phyloP scores from a whole-genome alignment of 2,888 invertebrate genomes.

The Rhagonycha lutea region DNA sequence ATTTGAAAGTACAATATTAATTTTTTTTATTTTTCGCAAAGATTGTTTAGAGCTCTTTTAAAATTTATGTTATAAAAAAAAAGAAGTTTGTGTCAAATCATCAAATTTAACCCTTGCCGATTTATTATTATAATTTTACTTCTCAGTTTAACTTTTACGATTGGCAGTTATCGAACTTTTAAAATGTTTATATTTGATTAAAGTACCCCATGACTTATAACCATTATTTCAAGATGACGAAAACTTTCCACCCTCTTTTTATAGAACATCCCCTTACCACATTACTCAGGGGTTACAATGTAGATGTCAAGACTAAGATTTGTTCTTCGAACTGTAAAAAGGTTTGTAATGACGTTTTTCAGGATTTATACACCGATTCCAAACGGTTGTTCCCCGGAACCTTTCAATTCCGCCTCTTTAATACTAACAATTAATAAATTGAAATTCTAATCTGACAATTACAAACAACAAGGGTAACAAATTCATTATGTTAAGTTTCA shows the following conservation, averaged over 20 bases:
- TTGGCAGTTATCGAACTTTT: not conserved
- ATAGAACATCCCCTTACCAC: not conserved
- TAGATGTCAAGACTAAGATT: not conserved
- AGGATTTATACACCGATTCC: not conserved
- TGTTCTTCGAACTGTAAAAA: not conserved
- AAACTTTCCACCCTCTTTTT: not conserved
- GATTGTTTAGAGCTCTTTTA: not conserved
- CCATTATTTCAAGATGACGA: not conserved
- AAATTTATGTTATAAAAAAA: not conserved
- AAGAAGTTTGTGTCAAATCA: not conserved
- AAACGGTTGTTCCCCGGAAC: not conserved
- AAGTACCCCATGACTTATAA: not conserved
- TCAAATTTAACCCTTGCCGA: not conserved
- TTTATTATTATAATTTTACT: not conserved
- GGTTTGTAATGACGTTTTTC: not conserved
- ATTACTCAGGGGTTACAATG: not conserved
- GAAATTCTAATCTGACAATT: not conserved
- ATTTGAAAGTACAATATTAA: not conserved
- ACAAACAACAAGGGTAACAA: not conserved
- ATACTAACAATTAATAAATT: not conserved
- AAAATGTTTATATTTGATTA: not conserved
- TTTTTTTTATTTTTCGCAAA: not conserved
- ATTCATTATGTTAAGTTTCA: not conserved
- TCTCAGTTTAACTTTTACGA: not conserved
- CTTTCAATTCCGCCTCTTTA: not conserved